Conservation (phyloP, 2,113 vertebrate species). For the Pao palembangensis region DNA sequence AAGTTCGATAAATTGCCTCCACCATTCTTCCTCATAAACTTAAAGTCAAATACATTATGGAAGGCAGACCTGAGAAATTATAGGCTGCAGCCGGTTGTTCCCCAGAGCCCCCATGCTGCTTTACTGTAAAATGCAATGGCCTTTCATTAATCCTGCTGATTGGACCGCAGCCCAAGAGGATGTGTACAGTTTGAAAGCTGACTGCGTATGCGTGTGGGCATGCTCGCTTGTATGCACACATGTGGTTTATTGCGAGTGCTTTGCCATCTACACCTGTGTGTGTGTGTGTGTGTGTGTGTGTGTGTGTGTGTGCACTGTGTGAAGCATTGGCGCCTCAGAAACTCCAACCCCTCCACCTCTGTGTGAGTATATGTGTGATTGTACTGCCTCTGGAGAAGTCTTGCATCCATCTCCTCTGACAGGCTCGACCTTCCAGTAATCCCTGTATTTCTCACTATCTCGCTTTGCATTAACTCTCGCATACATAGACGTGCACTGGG, state of each 20-base stretch:
- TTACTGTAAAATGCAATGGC: slow-evolving; percentile 69
- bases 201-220: slow-evolving; percentile 19
- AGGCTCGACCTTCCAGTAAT: slow-evolving; percentile 67
- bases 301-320: slow-evolving; percentile 29
- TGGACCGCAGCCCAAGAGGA: slow-evolving; percentile 62
- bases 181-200: slow-evolving; percentile 44
- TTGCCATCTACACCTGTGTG: background rate
- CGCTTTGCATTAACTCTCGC: slow-evolving; percentile 52
- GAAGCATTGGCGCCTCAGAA: slow-evolving; percentile 38
- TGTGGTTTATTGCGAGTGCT: slow-evolving; percentile 17
- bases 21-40: slow-evolving; percentile 54
- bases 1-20: slow-evolving; percentile 56
- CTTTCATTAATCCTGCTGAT: slow-evolving; percentile 73
- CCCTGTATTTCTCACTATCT: slow-evolving; percentile 68
- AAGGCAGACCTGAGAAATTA: slow-evolving; percentile 60
- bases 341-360: slow-evolving; percentile 51
- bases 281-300: slow-evolving; percentile 6
- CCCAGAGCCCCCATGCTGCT: slow-evolving; percentile 49
- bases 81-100: slow-evolving; percentile 52
- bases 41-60: slow-evolving; percentile 67
- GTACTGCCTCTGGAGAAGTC: slow-evolving; percentile 54
- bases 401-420: slow-evolving; percentile 70
- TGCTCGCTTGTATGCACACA: slow-evolving; percentile 15
- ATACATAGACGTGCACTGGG: slow-evolving; percentile 24
- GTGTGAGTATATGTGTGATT: slow-evolving; percentile 32